Evolutionary conservation across 2,888 invertebrate species (phyloP), one percentile per base, ranked within the genome.

Genomic region (Diogma glabrata): DNA sequence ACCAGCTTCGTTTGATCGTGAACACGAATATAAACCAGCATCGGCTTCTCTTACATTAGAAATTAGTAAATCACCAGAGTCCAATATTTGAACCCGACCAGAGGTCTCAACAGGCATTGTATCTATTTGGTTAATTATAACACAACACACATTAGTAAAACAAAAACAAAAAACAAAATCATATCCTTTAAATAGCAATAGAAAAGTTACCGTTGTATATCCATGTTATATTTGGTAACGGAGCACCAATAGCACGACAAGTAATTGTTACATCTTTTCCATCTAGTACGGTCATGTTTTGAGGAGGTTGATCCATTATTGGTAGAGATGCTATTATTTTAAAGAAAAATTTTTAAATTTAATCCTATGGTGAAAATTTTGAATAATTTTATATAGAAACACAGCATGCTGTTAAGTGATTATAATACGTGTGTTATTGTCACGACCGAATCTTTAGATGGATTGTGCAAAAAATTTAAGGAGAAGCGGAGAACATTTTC

Each of bases 151-250:
- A 20, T 33, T 33, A 30, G 20, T 48, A 24, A 23, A 47, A 47
- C 4, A 23, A 49, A n/a, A 49, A 49, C 10, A 19, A 49, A 30
- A 50, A 22, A 48, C 46, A 50, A 23, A 49, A 47, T 19, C 14
- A 24, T 36, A 26, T 17, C 14, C 16, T 8, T 51, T 33, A 20
- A 51, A 30, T 33, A 28, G 30, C 28, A 36, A 50, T 52, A 47
- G 38, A 19, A 52, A 49, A 60, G 77, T 78, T 76, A 93, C 93
- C 89, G 71, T 90, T 88, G 65, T 85, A 88, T 63, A 83, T 82
- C 96, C 96, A 96, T 43, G 89, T 87, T 53, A 88, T 79, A 64
- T 87, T 89, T 9, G 96, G 95, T 58, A 81, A 78, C 19, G 95
- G 95, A 16, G 94, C 91, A 48, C 95, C 95, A 51, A 84, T 79